Conservation (phyloP, 2,797 vertebrate genomes). For the Siniperca obscura region DNA sequence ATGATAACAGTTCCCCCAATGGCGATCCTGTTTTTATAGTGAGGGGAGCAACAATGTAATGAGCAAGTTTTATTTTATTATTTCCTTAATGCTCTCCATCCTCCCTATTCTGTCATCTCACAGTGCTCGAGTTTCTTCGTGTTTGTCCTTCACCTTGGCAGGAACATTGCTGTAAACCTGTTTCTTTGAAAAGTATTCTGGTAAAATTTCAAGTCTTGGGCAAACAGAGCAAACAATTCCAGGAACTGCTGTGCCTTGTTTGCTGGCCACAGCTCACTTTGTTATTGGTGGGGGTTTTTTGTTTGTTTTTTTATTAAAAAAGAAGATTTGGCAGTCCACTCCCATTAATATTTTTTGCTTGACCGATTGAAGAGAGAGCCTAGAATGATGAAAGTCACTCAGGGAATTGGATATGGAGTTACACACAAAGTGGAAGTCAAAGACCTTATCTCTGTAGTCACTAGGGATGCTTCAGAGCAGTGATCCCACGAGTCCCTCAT, state of each 20-base stretch:
- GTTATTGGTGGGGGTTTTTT: constrained; percentile 26
- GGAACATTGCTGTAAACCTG: constrained; percentile 48
- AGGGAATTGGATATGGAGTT: constrained; percentile 34
- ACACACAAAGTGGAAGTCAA: constrained; percentile 30
- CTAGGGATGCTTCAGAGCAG: constrained; percentile 24
- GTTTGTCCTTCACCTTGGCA: constrained; percentile 54
- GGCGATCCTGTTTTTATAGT: constrained; percentile 69
- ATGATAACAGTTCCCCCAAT: constrained; percentile 67
- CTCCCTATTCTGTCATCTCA: constrained; percentile 46
- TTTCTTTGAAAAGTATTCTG: constrained; percentile 53
- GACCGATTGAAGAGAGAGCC: constrained; percentile 52
- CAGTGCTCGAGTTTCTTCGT: constrained; percentile 27
- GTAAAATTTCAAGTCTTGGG: constrained; percentile 53
- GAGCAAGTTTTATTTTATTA: constrained; percentile 73
- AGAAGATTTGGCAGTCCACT: constrained; percentile 43
- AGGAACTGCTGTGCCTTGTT: constrained; percentile 37
- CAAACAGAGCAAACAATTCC: constrained; percentile 56
- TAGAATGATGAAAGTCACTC: constrained; percentile 49
- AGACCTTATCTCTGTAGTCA: constrained; percentile 10
- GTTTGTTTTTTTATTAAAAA: constrained; percentile 20
- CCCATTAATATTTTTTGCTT: constrained; percentile 57
- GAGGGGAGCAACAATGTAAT: constrained; percentile 66
- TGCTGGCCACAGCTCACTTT: constrained; percentile 49
- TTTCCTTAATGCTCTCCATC: constrained; percentile 44
- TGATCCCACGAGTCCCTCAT: constrained; percentile 2